phyloP scores from a whole-genome alignment of 1,140 invertebrate genomes.

The Apis florea region DNA sequence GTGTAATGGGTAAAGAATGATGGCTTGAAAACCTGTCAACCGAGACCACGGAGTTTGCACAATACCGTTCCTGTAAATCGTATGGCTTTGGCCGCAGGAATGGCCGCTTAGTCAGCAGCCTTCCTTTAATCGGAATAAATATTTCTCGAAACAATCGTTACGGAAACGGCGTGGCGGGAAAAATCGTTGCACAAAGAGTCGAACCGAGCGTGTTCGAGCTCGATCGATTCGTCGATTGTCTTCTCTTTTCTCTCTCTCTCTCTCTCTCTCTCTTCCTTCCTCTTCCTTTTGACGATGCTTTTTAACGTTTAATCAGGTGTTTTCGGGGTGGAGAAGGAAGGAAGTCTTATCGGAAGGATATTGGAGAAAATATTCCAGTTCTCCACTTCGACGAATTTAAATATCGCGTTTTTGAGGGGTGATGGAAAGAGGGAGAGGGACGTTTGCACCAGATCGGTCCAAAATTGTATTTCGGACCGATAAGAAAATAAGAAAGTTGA shows the following conservation, averaged over 20 bases:
- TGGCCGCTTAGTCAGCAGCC: conserved; percentile 56
- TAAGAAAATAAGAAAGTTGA: too few species aligned
- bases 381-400: too few species aligned
- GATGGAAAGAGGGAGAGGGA: too few species aligned
- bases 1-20: conserved; percentile 48
- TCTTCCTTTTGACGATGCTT: neutral
- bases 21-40: conserved; percentile 64
- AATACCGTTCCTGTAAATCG: conserved; percentile 59
- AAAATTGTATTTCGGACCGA: too few species aligned
- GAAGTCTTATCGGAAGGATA: neutral
- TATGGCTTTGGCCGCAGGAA: conserved; percentile 50
- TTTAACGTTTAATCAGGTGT: neutral
- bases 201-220: neutral
- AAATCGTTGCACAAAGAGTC: conserved; percentile 6
- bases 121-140: conserved; percentile 59
- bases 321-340: too few species aligned
- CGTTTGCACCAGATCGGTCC: too few species aligned
- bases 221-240: neutral
- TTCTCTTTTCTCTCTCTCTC: too few species aligned
- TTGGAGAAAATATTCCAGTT: too few species aligned
- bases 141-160: conserved; percentile 43
- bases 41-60: conserved; percentile 57
- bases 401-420: too few species aligned
- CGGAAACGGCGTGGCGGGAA: conserved; percentile 1
- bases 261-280: neutral